A percentile compares a stretch with the other conserved stretches of the same genome.
These are phyloP conservation scores for Archocentrus centrarchus DNA, from an alignment of 2,113 vertebrate genomes.

Conservation along the genomic window DNA sequence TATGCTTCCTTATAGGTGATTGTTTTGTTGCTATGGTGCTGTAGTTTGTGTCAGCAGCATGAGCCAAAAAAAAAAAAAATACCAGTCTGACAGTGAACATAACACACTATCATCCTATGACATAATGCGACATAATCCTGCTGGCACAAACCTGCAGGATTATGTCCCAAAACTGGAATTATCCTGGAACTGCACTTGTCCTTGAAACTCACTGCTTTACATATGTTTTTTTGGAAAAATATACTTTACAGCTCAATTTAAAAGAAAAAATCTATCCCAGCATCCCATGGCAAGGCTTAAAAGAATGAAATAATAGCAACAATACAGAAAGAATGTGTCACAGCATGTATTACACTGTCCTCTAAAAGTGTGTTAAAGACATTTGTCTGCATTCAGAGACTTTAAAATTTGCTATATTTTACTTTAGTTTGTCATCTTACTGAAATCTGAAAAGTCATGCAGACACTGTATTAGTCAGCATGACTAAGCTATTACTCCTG, in stretches of 20 bases:
- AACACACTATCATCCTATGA: background rate
- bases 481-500: background rate
- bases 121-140: constrained; percentile 1
- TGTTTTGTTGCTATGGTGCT: constrained; percentile 44
- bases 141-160: background rate
- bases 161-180: background rate
- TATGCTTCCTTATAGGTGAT: background rate
- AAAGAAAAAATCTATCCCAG: too few relatives aligned
- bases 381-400: background rate
- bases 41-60: background rate
- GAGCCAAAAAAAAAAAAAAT: constrained; percentile 19
- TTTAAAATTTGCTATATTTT: background rate
- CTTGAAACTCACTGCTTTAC: background rate
- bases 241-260: too few relatives aligned
- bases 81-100: constrained; percentile 11
- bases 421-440: background rate
- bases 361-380: background rate
- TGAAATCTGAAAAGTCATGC: background rate
- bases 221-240: too few relatives aligned
- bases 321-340: too few relatives aligned
- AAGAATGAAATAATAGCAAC: too few relatives aligned
- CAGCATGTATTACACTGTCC: too few relatives aligned
- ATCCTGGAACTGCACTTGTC: background rate
- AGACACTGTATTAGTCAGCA: background rate
- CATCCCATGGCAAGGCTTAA: too few relatives aligned